Conservation (phyloP, 2,888 invertebrate species). For the Ormia ochracea region DNA sequence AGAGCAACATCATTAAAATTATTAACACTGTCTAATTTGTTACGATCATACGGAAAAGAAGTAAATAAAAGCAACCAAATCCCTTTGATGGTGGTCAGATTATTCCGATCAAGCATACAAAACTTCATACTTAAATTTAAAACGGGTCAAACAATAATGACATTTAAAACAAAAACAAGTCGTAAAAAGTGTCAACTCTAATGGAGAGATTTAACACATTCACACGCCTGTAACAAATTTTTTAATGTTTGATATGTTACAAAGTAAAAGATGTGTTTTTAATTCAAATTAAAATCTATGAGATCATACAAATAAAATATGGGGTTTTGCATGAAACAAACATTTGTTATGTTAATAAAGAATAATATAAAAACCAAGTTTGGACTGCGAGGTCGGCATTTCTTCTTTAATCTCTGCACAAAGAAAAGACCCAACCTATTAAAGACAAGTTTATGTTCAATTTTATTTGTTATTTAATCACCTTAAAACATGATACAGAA, state of each 20-base stretch:
- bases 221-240: background rate
- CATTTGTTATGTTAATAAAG: conserved; percentile 50
- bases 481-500: conserved; percentile 15
- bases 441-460: conserved; percentile 53
- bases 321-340: background rate
- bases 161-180: conserved; percentile 21
- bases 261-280: conserved; percentile 30
- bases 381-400: conserved; percentile 3
- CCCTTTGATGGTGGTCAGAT: conserved; percentile 33
- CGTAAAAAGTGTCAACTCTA: conserved; percentile 61
- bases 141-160: conserved; percentile 28
- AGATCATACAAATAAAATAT: conserved; percentile 11
- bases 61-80: conserved; percentile 12
- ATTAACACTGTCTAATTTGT: conserved; percentile 54
- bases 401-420: conserved; percentile 38
- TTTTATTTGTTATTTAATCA: conserved; percentile 43
- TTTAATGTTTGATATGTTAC: conserved; percentile 24
- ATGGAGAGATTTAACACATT: conserved; percentile 60
- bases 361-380: background rate
- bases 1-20: conserved; percentile 15
- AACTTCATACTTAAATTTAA: conserved; percentile 10
- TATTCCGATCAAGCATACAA: background rate
- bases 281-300: conserved; percentile 41
- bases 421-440: conserved; percentile 37
- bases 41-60: conserved; percentile 25